These are phyloP conservation scores for Sturnira hondurensis DNA, from an alignment of 2,113 vertebrate genomes.

Conservation along the genomic window DNA sequence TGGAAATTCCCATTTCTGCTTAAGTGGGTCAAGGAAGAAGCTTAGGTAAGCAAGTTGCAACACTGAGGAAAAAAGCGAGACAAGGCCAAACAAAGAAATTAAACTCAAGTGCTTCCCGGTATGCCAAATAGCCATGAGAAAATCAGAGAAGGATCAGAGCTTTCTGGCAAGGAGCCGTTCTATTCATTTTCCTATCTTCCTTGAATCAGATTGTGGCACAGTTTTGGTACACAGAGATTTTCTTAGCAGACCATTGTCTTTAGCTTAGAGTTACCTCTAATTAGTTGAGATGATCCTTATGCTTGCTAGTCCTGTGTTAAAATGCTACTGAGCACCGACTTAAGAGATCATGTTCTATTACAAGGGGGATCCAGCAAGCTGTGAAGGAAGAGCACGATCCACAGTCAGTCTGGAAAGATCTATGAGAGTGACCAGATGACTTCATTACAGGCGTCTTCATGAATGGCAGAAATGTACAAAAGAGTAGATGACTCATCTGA, in stretches of 20 bases:
- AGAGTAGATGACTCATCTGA: background rate
- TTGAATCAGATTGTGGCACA: background rate
- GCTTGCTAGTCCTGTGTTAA: background rate
- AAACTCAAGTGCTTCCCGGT: background rate
- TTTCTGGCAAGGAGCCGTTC: background rate
- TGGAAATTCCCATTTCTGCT: slow-evolving; percentile 55
- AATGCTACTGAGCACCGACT: background rate
- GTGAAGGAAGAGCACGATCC: background rate
- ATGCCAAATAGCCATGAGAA: slow-evolving; percentile 24
- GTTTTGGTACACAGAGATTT: background rate
- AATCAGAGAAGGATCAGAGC: background rate
- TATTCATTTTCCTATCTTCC: background rate
- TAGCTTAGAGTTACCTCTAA: background rate
- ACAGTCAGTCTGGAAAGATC: background rate
- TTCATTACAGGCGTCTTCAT: background rate
- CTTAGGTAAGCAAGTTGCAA: slow-evolving; percentile 59
- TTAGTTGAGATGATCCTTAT: background rate
- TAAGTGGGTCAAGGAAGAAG: background rate
- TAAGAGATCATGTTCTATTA: background rate
- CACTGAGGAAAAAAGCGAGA: background rate
- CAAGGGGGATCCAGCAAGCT: background rate
- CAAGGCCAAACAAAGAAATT: slow-evolving; percentile 45
- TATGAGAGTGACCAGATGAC: background rate
- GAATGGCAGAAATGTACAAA: background rate
- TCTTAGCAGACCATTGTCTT: background rate